Evolutionary conservation across 1,140 invertebrate genomes (phyloP).

Genomic region (Holcopasites calliopsidis): DNA sequence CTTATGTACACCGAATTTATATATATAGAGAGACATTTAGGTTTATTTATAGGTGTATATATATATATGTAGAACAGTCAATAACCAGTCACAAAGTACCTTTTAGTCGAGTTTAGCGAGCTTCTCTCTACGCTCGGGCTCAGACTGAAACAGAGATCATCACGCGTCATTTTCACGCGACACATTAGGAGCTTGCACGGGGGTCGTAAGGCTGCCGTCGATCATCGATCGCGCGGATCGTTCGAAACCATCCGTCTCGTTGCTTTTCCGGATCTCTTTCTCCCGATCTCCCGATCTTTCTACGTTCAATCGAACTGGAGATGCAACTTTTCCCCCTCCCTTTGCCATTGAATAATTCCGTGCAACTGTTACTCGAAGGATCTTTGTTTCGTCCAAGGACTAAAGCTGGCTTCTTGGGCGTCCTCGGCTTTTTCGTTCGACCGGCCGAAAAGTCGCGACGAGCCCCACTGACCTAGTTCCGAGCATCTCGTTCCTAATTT

Average conservation of each 20-base stretch:
- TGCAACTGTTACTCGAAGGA: not conserved
- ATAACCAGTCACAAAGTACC: slow-evolving; percentile 80
- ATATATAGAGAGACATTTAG: slow-evolving; percentile 44
- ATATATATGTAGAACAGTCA: slow-evolving; percentile 75
- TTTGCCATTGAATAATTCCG: not conserved
- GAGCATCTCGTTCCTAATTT: slow-evolving; percentile 12
- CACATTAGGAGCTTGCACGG: slow-evolving; percentile 67
- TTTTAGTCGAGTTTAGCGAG: slow-evolving; percentile 79
- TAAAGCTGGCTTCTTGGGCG: slow-evolving; percentile 10
- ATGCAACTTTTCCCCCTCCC: not conserved
- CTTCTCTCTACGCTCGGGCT: slow-evolving; percentile 79
- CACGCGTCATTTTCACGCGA: slow-evolving; percentile 76
- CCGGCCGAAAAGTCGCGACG: slow-evolving; percentile 12
- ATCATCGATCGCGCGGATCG: slow-evolving; percentile 29
- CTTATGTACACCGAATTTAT: slow-evolving; percentile 42
- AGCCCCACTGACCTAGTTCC: slow-evolving; percentile 38
- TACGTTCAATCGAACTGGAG: not conserved
- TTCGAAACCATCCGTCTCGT: not conserved
- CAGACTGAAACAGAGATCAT: slow-evolving; percentile 81
- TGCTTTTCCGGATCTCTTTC: not conserved
- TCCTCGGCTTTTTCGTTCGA: slow-evolving; percentile 10
- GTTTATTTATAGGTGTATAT: slow-evolving; percentile 55
- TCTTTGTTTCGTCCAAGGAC: not conserved
- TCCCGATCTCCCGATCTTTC: not conserved
- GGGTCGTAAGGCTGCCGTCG: slow-evolving; percentile 39